These are phyloP conservation scores for Alcis repandata DNA, from an alignment of 2,888 invertebrate genomes.

Conservation along the genomic window DNA sequence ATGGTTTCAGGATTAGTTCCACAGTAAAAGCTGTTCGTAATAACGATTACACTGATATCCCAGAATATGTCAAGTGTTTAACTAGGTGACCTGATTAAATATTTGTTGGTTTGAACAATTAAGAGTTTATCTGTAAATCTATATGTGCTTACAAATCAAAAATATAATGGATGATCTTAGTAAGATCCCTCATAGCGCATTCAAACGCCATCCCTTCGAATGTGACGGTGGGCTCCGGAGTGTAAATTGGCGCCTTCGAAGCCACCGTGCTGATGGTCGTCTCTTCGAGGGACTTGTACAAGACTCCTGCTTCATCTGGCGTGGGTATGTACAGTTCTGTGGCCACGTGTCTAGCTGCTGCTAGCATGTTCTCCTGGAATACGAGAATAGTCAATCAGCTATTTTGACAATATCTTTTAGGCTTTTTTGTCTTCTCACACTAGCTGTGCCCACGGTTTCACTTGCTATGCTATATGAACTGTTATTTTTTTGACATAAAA, in stretches of 20 bases:
- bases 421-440: background rate
- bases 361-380: slow-evolving; percentile 76
- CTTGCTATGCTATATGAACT: too few relatives aligned
- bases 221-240: slow-evolving; percentile 56
- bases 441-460: too few relatives aligned
- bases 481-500: too few relatives aligned
- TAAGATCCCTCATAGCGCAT: slow-evolving; percentile 69
- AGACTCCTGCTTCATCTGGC: slow-evolving; percentile 65
- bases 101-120: too few relatives aligned
- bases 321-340: slow-evolving; percentile 60
- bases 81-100: too few relatives aligned
- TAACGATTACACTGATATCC: too few relatives aligned
- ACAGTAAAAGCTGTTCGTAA: too few relatives aligned
- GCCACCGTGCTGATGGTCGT: slow-evolving; percentile 1
- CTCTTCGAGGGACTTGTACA: slow-evolving; percentile 60
- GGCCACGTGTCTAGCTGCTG: slow-evolving; percentile 66
- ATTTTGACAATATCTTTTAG: background rate
- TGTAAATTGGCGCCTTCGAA: background rate
- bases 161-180: slow-evolving; percentile 79
- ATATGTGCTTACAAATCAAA: slow-evolving; percentile 77
- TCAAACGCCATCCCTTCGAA: slow-evolving; percentile 63
- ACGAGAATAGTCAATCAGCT: background rate
- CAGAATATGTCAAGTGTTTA: too few relatives aligned
- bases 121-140: too few relatives aligned
- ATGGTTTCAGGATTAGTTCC: too few relatives aligned